Conservation (phyloP, 1,140 invertebrate species). For the Globodera ellingtonae region DNA sequence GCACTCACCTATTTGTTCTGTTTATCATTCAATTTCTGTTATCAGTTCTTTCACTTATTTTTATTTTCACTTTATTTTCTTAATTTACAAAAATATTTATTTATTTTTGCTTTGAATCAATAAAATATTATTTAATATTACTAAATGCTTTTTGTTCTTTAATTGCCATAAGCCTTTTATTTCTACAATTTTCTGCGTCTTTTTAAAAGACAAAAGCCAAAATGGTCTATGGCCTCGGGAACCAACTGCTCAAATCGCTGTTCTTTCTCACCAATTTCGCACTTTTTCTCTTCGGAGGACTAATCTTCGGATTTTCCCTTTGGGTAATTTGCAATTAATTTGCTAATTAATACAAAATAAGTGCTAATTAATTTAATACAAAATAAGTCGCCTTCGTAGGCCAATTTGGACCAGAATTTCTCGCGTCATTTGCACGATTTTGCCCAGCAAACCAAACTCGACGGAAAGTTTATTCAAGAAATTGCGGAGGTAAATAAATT, state of each 20-base stretch:
- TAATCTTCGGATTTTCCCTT: conserved; percentile 61
- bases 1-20: too few relatives aligned
- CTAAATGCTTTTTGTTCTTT: neutral
- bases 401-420: conserved; percentile 63
- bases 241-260: conserved; percentile 59
- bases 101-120: conserved; percentile 8
- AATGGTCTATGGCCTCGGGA: conserved; percentile 60
- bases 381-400: conserved; percentile 8
- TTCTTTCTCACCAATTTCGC: conserved; percentile 60
- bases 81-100: neutral
- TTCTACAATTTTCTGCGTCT: neutral
- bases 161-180: neutral
- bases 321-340: conserved; percentile 44
- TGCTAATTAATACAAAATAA: neutral
- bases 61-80: conserved; percentile 5
- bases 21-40: too few relatives aligned
- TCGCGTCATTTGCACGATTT: conserved; percentile 53
- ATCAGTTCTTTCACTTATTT: neutral
- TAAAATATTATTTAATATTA: conserved; percentile 7
- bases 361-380: conserved; percentile 10
- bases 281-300: conserved; percentile 59
- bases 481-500: conserved; percentile 50
- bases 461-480: conserved; percentile 46
- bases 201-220: conserved; percentile 3
- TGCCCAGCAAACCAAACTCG: conserved; percentile 36